Percentiles rank a stretch among this genome's conserved stretches.
Evolutionary conservation across 2,888 invertebrate genomes (phyloP).

Genomic region (Sphecodes monilicornis): DNA sequence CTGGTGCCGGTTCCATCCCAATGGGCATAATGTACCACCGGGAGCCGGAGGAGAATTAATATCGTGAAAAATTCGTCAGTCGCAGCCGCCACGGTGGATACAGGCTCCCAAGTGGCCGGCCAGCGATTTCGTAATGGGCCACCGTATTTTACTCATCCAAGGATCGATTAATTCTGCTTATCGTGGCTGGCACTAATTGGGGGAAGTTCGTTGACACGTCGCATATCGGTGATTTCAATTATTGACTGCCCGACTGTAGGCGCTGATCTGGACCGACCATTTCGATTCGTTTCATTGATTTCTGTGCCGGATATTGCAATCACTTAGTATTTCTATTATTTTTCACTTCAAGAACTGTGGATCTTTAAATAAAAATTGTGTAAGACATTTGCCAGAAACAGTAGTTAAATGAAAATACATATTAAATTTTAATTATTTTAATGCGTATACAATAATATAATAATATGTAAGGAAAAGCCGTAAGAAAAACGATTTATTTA

Average conservation of each 20-base stretch:
- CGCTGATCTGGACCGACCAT: background rate
- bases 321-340: background rate
- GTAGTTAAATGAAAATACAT: background rate
- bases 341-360: background rate
- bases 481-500: too few species aligned
- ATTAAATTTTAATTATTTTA: too few species aligned
- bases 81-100: conserved; percentile 9
- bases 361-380: background rate
- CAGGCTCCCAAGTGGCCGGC: conserved; percentile 35
- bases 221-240: conserved; percentile 17
- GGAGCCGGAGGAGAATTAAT: conserved; percentile 67
- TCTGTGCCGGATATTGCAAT: background rate
- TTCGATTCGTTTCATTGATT: background rate
- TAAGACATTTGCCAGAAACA: background rate
- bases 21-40: conserved; percentile 54
- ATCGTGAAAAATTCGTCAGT: conserved; percentile 66
- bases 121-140: conserved; percentile 39
- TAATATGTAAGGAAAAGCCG: too few species aligned
- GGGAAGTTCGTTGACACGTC: conserved; percentile 2
- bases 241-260: background rate
- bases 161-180: conserved; percentile 36
- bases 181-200: conserved; percentile 20
- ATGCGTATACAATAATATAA: too few species aligned
- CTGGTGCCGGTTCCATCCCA: conserved; percentile 58
- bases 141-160: conserved; percentile 15